Base-by-base conservation (phyloP, 2,797 vertebrate genomes). In the Neostethus bicornis region DNA sequence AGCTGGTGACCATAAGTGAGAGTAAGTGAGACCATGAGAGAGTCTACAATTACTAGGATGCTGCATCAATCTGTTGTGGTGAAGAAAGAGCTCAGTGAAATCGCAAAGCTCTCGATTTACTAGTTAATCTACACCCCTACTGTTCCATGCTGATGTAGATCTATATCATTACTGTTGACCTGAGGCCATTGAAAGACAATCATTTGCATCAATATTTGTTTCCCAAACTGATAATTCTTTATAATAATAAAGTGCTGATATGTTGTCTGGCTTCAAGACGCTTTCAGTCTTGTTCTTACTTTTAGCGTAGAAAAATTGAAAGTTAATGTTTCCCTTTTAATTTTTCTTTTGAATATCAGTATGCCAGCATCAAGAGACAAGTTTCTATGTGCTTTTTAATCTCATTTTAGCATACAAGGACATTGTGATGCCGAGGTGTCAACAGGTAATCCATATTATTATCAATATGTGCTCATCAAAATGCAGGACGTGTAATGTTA, bases 401-500 rank as follows among this genome's bases (percentile, higher is more conserved):
- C 51, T 26, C 24, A 38, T 16, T 14, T 50, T 14, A 23, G 4
- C 20, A 42, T 42, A 21, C 16, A 5, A 52, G 12, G 21, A 2
- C 20, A 37, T 23, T 12, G 10, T 50, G 21, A 23, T 52, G 16
- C 35, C 19, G 35, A 14, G 50, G 12, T 14, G 16, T 38, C 7
- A 41, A 35, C 4, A 19, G 20, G 17, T 52, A 29, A 55, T 24
- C 14, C 34, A 21, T 23, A 4, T 24, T 8, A 34, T 13, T 34
- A 14, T 44, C 29, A 44, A 29, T 44, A 44, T 28, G 6, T 23
- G 26, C n/a, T 54, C 39, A 54, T 32, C 41, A 43, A 44, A 44
- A 17, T 26, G 20, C 35, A 52, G 37, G 25, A 7, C 17, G 16
- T 39, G 16, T 17, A 7, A 39, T 39, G 25, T 29, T 52, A 14